Conservation (phyloP, 2,888 invertebrate species). For the Lamellibrachia satsuma region DNA sequence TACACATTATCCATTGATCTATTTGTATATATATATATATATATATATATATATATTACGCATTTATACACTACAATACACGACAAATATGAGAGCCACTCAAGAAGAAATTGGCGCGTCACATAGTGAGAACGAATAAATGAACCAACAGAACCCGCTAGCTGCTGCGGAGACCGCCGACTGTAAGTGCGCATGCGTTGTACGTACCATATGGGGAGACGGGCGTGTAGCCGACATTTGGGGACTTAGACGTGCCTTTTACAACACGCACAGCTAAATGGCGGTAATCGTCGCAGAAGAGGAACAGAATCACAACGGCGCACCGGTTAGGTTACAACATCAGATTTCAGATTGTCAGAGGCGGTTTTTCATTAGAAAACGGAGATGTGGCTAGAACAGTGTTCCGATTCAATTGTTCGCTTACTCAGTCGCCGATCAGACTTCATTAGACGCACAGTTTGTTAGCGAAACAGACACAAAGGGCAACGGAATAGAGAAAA, state of each 20-base stretch:
- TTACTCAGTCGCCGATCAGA: background rate
- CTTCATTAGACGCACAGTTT: background rate
- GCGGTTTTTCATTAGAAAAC: background rate
- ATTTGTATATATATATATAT: too few relatives aligned
- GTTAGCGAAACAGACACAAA: background rate
- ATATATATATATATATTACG: background rate
- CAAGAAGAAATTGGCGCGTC: background rate
- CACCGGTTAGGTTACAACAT: background rate
- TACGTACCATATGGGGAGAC: constrained; percentile 45
- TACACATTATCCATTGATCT: too few relatives aligned
- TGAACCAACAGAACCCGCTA: background rate
- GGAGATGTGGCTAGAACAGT: background rate
- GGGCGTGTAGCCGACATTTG: constrained; percentile 44
- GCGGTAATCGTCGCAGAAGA: constrained; percentile 32
- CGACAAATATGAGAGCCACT: background rate
- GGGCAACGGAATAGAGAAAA: constrained; percentile 1
- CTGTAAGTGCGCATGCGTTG: constrained; percentile 23
- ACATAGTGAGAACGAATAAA: background rate
- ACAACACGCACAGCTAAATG: constrained; percentile 36
- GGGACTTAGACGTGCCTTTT: constrained; percentile 39
- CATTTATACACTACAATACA: background rate
- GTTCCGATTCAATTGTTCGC: background rate
- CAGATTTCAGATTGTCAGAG: background rate
- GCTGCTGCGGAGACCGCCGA: background rate
- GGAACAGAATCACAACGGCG: background rate